Conservation (phyloP, 1,140 invertebrate genomes). For the Neelides sp. region DNA sequence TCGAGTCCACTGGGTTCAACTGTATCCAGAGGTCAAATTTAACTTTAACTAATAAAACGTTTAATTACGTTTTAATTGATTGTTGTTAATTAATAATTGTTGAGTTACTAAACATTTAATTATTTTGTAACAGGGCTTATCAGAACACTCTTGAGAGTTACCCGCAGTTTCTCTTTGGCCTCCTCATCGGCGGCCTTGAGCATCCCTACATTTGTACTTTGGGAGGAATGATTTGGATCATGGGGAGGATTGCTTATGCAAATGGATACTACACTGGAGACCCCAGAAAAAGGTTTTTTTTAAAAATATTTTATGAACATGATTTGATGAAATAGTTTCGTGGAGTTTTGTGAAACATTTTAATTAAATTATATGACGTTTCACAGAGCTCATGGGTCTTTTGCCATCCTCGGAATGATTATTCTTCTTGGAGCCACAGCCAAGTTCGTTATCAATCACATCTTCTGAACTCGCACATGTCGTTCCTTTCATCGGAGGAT, state of each 20-base stretch:
- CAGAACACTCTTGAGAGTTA: slow-evolving; percentile 37
- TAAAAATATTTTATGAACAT: not conserved
- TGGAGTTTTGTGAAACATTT: not conserved
- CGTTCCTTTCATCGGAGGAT: too few relatives aligned
- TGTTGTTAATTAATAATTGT: not conserved
- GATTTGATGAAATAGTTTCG: not conserved
- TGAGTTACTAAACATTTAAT: not conserved
- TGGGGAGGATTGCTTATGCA: slow-evolving; percentile 39
- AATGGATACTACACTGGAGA: slow-evolving; percentile 43
- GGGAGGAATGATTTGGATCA: slow-evolving; percentile 36
- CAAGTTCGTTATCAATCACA: slow-evolving; percentile 33
- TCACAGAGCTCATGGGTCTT: slow-evolving; percentile 34
- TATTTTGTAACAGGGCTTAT: slow-evolving; percentile 17
- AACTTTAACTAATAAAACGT: slow-evolving; percentile 32
- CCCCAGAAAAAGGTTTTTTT: slow-evolving; percentile 27
- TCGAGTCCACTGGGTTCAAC: slow-evolving; percentile 37
- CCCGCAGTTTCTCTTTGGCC: slow-evolving; percentile 38
- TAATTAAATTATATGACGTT: not conserved
- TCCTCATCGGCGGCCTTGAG: slow-evolving; percentile 39
- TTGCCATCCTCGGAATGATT: slow-evolving; percentile 37
- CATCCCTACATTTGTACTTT: slow-evolving; percentile 38
- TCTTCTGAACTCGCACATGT: too few relatives aligned
- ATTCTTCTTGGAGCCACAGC: slow-evolving; percentile 35
- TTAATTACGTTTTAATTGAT: not conserved
- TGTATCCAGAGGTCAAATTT: slow-evolving; percentile 40